Percentiles rank a stretch among this genome's conserved stretches.
Evolutionary conservation across 2,888 invertebrate genomes (phyloP).

Genomic region (Acanthoscelides obtectus): DNA sequence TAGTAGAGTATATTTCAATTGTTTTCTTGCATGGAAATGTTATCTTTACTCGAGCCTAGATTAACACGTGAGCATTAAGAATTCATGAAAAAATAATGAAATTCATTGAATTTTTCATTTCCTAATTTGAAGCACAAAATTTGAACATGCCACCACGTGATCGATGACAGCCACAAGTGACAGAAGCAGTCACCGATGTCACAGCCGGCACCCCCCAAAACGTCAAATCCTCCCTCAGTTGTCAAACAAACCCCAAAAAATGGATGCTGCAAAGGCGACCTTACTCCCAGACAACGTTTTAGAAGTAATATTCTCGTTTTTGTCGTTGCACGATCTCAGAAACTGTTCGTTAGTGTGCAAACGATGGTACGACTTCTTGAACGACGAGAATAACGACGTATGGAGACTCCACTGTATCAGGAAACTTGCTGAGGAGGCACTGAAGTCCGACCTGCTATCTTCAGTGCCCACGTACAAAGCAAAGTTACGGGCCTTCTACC

Average conservation of each 20-base stretch:
- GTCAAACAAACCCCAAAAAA: conserved; percentile 25
- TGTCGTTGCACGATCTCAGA: conserved; percentile 79
- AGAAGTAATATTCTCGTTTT: conserved; percentile 87
- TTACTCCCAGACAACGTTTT: conserved; percentile 74
- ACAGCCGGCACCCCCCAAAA: conserved; percentile 1
- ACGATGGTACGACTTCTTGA: conserved; percentile 85
- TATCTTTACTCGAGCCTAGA: too few species aligned
- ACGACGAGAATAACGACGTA: conserved; percentile 91
- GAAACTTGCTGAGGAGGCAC: conserved; percentile 78
- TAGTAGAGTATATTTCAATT: too few species aligned
- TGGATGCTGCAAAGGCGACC: conserved; percentile 58
- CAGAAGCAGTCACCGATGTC: conserved; percentile 2
- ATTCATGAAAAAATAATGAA: too few species aligned
- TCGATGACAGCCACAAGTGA: not conserved
- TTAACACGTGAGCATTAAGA: too few species aligned
- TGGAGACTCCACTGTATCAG: conserved; percentile 89
- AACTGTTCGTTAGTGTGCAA: conserved; percentile 91
- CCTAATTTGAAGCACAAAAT: not conserved
- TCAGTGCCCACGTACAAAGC: conserved; percentile 88
- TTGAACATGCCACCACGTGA: not conserved
- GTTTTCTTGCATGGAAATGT: too few species aligned
- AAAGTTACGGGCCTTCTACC: conserved; percentile 87
- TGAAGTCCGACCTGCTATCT: conserved; percentile 87
- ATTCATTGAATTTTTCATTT: not conserved
- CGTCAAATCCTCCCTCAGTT: conserved; percentile 3